Evolutionary conservation across 2,888 invertebrate genomes (phyloP), one percentile per base, ranked within the genome.

Genomic region (Pelosia muscerda): DNA sequence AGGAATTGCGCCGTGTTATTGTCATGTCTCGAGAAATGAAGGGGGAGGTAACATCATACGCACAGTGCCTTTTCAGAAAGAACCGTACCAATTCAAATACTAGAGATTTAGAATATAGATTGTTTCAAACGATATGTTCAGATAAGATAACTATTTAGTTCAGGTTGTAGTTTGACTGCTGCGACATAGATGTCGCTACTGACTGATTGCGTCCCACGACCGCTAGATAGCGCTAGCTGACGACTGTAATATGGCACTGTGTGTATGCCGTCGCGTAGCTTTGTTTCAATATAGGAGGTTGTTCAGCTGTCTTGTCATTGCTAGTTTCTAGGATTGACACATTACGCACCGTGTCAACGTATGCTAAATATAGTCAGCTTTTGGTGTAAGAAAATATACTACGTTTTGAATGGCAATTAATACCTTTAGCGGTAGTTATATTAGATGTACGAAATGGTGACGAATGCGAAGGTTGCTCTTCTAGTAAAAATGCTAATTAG

Each of bases 261-360:
- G 65, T 73, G 69, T 70, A 59, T 59, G 68, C 23, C 38, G 68
- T 67, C 71, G 64, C 64, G 58, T 56, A 59, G 66, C 66, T 67
- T 71, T 65, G 57, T 59, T 74, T 74, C 66, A 68, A 42, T 73
- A 71, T 63, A 70, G 65, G 60, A 72, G 76, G 79, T 74, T 76
- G 76, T 71, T 72, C 65, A 68, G 78, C 82, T 85, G 81, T 85
- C 84, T 85, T 82, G 60, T 82, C 85, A 81, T 72, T 87, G 84
- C 84, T 87, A 86, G 84, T 78, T 58, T 68, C 55, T 64, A 65
- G 38, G 26, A 67, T 26, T 53, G 66, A 34, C 42, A 22, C 31
- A 58, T 28, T 26, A 56, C 58, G 55, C 38, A 34, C 65, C 42
- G 53, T 69, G 34, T 69, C 54, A 54, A 26, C 38, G 53, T 62